phyloP scores from a whole-genome alignment of 2,113 vertebrate species.

The Anguilla japonica region DNA sequence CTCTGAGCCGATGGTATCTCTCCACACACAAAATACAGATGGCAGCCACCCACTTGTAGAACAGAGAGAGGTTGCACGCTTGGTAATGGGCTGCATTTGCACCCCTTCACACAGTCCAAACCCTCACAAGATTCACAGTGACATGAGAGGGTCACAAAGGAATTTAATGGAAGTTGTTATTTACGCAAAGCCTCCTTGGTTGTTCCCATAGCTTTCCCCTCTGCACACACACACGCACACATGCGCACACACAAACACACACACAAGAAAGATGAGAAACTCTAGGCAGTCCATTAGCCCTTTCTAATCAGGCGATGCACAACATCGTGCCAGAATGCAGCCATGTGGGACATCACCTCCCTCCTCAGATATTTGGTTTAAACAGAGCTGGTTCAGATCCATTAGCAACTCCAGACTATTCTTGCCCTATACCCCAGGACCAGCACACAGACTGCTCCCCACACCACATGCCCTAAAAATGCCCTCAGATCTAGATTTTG shows the following conservation, averaged over 20 bases:
- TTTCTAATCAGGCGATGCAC: neutral
- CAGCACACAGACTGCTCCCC: neutral
- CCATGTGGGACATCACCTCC: neutral
- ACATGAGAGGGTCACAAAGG: neutral
- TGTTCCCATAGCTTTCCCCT: neutral
- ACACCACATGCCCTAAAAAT: slow-evolving; percentile 10
- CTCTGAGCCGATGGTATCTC: neutral
- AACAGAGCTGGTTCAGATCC: slow-evolving; percentile 3
- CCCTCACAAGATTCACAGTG: neutral
- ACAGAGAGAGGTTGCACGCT: neutral
- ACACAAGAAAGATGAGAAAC: slow-evolving; percentile 4
- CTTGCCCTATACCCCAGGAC: neutral
- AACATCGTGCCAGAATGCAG: neutral
- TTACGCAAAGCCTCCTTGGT: neutral
- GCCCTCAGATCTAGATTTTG: neutral
- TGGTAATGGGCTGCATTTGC: neutral
- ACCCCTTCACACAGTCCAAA: neutral
- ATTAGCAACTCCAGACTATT: slow-evolving; percentile 16
- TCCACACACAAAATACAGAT: neutral
- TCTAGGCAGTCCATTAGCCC: slow-evolving; percentile 10
- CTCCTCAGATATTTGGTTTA: neutral
- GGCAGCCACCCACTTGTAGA: neutral
- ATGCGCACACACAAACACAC: neutral
- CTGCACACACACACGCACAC: neutral
- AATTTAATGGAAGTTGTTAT: slow-evolving; percentile 7